Evolutionary conservation across 1,140 invertebrate species (phyloP).

Genomic region (Rhyacophila brunnea): DNA sequence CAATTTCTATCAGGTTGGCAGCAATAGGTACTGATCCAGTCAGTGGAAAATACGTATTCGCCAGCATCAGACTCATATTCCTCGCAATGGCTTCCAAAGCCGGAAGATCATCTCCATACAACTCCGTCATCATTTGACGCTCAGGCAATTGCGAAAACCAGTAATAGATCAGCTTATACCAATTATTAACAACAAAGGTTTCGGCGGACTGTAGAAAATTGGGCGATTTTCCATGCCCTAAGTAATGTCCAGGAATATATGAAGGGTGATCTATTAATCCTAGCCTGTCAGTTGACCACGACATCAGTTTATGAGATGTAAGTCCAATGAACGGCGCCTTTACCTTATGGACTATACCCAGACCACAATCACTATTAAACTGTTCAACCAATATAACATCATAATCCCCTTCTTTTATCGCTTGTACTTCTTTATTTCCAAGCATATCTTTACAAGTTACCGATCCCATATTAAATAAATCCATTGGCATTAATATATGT

Average conservation of each 20-base stretch:
- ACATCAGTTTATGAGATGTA: constrained; percentile 56
- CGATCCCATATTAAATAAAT: not conserved
- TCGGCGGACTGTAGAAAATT: constrained; percentile 49
- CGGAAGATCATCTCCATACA: constrained; percentile 56
- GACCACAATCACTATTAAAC: constrained; percentile 69
- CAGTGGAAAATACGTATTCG: constrained; percentile 64
- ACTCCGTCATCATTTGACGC: constrained; percentile 46
- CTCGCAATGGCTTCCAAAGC: constrained; percentile 57
- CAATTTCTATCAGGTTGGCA: constrained; percentile 65
- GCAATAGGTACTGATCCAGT: constrained; percentile 58
- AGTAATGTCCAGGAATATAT: constrained; percentile 56
- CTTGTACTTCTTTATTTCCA: constrained; percentile 44
- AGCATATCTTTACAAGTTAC: constrained; percentile 45
- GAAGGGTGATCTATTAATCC: constrained; percentile 59
- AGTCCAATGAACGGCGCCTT: constrained; percentile 61
- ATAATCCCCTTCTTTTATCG: constrained; percentile 53
- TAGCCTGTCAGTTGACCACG: constrained; percentile 58
- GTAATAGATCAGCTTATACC: constrained; percentile 41
- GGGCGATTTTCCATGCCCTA: constrained; percentile 56
- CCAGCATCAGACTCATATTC: constrained; percentile 62
- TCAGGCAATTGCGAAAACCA: constrained; percentile 42
- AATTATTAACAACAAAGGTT: constrained; percentile 43
- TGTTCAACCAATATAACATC: constrained; percentile 68
- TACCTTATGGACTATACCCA: constrained; percentile 61
- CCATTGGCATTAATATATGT: constrained; percentile 1